A percentile compares a stretch with the other conserved stretches of the same genome.
phyloP scores from a whole-genome alignment of 2,888 invertebrate genomes.

The Adelognathus sp. region DNA sequence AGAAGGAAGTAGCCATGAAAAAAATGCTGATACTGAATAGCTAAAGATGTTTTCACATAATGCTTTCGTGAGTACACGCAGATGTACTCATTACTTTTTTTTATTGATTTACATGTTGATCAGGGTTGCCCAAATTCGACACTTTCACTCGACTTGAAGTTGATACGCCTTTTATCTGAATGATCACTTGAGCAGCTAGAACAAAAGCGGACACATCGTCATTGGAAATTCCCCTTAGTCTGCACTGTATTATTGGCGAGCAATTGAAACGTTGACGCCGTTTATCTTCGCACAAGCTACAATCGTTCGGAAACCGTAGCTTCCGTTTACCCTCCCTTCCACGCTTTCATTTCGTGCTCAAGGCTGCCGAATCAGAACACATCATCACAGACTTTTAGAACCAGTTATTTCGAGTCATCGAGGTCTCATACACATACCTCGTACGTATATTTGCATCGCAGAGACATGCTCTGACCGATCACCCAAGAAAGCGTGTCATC shows the following conservation, averaged over 20 bases:
- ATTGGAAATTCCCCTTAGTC: background rate
- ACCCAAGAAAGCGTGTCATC: background rate
- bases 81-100: no score
- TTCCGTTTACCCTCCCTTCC: background rate
- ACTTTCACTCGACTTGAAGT: no score
- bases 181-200: no score
- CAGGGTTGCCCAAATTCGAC: no score
- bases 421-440: background rate
- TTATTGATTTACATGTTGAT: no score
- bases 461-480: background rate
- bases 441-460: background rate
- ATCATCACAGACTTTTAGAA: background rate
- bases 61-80: no score
- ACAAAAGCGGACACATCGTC: no score
- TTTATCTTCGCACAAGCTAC: background rate
- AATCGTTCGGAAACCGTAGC: background rate
- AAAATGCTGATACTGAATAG: no score
- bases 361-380: background rate
- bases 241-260: background rate
- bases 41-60: no score
- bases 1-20: no score
- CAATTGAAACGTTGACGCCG: background rate
- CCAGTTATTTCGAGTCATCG: background rate
- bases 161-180: no score
- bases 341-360: background rate